Base-by-base conservation (phyloP, 2,113 vertebrate genomes). In the Potamarius usumacintae region DNA sequence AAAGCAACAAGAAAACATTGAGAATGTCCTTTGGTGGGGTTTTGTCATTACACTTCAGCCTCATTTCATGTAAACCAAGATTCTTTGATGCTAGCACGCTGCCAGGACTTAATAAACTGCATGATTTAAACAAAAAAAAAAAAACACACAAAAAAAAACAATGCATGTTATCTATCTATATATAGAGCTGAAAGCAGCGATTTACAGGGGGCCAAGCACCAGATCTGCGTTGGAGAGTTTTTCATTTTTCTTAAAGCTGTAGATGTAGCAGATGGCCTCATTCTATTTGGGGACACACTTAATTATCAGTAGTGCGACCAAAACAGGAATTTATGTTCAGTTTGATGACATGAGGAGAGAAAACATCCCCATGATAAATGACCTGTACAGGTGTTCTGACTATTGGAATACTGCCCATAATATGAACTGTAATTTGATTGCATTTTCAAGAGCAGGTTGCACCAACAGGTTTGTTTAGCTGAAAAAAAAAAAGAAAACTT, bases 1-100 rank as follows among this genome's bases (percentile, higher is more conserved):
- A 99, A 99, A 98, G 97, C 98, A 97, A 99, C 97, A 97, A 97
- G 96, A 98, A 98, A 98, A 98, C 97, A 99, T 96, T 97, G 96
- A 97, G 96, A 96, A 97, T 97, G 97, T 99, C 98, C 98, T 99
- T 99, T 99, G 98, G 98, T 98, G 97, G 97, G 97, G 97, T 97
- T 94, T 96, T 48, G 53, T 81, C 96, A 96, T 97, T 97, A 99
- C 96, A 98, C 95, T 96, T 93, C 95, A 95, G 94, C 97, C 96
- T 97, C 96, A 97, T 97, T 97, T 98, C 96, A 97, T 97, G 97
- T 98, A 97, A 98, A 99, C 97, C 94, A 94, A 97, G 97, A 97
- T 97, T 98, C 97, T 97, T 97, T 97, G 97, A 98, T 97, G 97
- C 96, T 97, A 97, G 97, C 96, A 97, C 95, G 93, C 96, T 97